Evolutionary conservation across 2,113 vertebrate species (phyloP).

Genomic region (Pluvialis apricaria): DNA sequence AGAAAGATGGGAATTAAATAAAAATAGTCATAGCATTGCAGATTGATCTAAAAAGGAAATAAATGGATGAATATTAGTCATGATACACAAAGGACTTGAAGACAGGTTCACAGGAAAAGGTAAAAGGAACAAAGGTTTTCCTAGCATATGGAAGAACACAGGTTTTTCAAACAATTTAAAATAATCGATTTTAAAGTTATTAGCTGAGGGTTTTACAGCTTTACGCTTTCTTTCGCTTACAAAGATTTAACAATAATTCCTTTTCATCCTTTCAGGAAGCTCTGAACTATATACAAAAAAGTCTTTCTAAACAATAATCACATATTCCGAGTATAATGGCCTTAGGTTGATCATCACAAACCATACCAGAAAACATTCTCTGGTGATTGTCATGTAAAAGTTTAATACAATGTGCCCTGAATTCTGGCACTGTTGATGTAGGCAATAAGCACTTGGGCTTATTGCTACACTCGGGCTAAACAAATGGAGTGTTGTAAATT

Average conservation of each 20-base stretch:
- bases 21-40: background rate
- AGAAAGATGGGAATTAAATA: background rate
- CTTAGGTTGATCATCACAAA: background rate
- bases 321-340: background rate
- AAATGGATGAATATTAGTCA: background rate
- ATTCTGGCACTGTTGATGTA: background rate
- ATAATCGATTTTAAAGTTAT: background rate
- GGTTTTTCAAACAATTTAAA: constrained; percentile 3
- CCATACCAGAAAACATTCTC: background rate
- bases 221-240: constrained; percentile 1
- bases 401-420: background rate
- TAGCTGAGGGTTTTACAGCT: background rate
- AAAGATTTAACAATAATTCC: constrained; percentile 26
- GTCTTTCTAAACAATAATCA: background rate
- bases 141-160: background rate
- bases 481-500: constrained; percentile 47
- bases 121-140: background rate
- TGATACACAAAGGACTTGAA: background rate
- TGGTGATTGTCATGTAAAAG: background rate
- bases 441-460: background rate
- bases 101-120: background rate
- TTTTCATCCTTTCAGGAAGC: constrained; percentile 20
- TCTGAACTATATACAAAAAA: background rate
- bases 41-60: background rate
- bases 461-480: background rate